Evolutionary conservation across 2,797 vertebrate genomes (phyloP), one percentile per base, ranked within the genome.

Genomic region (Microcaecilia unicolor): DNA sequence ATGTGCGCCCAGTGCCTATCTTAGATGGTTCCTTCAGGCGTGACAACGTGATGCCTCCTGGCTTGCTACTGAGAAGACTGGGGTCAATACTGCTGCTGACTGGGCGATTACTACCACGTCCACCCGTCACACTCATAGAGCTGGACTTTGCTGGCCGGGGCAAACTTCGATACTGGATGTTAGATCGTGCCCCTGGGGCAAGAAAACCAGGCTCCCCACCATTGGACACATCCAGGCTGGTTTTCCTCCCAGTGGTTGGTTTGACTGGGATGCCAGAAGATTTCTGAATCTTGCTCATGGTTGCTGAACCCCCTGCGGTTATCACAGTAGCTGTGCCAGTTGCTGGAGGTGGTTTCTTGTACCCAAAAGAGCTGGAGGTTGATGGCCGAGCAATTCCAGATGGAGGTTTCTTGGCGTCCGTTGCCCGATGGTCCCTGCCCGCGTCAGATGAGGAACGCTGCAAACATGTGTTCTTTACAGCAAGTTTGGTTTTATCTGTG

Each of bases 111-210:
- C 85, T 60, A 0, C 73, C 62, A 0, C 90, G 87, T 17, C 91
- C 76, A 0, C 82, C 79, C 0, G 89, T 94, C 28, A 97, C 77
- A 0, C 89, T 95, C 76, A 98, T 84, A 17, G 90, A 85, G 60
- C 85, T 92, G 15, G 93, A 92, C 63, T 98, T 98, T 31, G 93
- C 90, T 0, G 93, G 94, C n/a, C 94, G 90, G 10, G 93, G 94
- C 49, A 98, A 83, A 57, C 93, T 97, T 44, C 93, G 93, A 47
- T 97, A 97, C 65, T 97, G 94, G 34, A 97, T 90, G 43, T 91
- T 93, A 8, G 85, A 86, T 15, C 94, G 85, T 41, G 93, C 92
- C n/a, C 82, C 88, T 0, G 90, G 83, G 2, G 92, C 89, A 49
- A 96, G 67, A 51, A 96, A 96, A 2, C 92, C 85, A 0, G 80